Evolutionary conservation across 2,797 vertebrate species (phyloP).

Genomic region (Natrix natrix): DNA sequence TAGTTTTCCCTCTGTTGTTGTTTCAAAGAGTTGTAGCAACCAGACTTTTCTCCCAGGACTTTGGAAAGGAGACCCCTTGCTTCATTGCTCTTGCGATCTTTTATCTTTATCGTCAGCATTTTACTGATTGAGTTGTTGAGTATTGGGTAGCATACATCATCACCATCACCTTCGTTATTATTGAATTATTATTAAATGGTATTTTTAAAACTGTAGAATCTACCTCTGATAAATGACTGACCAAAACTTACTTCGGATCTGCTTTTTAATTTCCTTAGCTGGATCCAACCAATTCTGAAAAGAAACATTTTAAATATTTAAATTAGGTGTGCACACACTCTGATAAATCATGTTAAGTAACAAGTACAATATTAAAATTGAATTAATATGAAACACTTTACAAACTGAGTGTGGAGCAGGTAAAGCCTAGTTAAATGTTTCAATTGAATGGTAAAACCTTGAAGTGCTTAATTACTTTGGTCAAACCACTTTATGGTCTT

Average conservation of each 20-base stretch:
- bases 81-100: not conserved
- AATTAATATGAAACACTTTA: not conserved
- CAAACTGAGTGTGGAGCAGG: not conserved
- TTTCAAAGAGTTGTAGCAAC: not conserved
- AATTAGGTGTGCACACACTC: slow-evolving; percentile 43
- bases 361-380: not conserved
- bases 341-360: slow-evolving; percentile 1
- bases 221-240: not conserved
- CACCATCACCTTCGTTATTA: not conserved
- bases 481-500: not conserved
- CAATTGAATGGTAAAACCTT: not conserved
- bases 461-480: not conserved
- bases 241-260: slow-evolving; percentile 88
- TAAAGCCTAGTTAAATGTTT: slow-evolving; percentile 11
- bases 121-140: not conserved
- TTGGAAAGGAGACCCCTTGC: not conserved
- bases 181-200: not conserved
- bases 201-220: slow-evolving; percentile 1
- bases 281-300: slow-evolving; percentile 97
- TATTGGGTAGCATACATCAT: not conserved
- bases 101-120: not conserved
- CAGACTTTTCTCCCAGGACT: not conserved
- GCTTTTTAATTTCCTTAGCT: slow-evolving; percentile 96
- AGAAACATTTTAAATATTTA: slow-evolving; percentile 59
- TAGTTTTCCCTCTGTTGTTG: not conserved